phyloP scores from a whole-genome alignment of 2,113 vertebrate species.

The Petroica traversi region DNA sequence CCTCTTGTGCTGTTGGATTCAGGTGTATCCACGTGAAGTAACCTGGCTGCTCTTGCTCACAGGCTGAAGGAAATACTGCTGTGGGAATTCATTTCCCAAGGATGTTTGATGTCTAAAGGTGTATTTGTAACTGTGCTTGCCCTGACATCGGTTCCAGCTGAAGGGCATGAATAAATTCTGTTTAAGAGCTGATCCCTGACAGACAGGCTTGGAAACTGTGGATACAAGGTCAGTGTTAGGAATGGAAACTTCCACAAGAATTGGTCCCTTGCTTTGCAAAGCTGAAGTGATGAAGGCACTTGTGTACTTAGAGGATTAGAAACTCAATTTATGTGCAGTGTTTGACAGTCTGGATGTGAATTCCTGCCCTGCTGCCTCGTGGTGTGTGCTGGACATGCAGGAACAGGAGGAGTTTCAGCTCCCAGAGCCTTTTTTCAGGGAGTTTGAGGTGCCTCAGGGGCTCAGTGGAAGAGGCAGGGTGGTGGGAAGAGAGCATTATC shows the following conservation, averaged over 20 bases:
- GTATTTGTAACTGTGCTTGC: neutral
- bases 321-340: neutral
- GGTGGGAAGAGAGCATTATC: neutral
- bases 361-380: neutral
- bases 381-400: fast-evolving
- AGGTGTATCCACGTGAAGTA: fast-evolving
- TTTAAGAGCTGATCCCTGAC: neutral
- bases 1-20: fast-evolving
- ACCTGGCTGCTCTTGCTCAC: neutral
- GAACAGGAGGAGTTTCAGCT: neutral
- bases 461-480: neutral
- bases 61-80: neutral
- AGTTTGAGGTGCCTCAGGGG: neutral
- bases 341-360: neutral
- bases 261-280: neutral
- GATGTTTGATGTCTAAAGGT: neutral
- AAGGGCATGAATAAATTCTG: neutral
- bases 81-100: neutral
- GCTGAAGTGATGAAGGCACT: neutral
- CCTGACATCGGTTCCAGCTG: neutral
- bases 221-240: neutral
- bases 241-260: neutral
- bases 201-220: neutral
- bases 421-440: neutral
- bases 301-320: neutral